Evolutionary conservation across 2,797 vertebrate genomes (phyloP).

Genomic region (Anas georgica): DNA sequence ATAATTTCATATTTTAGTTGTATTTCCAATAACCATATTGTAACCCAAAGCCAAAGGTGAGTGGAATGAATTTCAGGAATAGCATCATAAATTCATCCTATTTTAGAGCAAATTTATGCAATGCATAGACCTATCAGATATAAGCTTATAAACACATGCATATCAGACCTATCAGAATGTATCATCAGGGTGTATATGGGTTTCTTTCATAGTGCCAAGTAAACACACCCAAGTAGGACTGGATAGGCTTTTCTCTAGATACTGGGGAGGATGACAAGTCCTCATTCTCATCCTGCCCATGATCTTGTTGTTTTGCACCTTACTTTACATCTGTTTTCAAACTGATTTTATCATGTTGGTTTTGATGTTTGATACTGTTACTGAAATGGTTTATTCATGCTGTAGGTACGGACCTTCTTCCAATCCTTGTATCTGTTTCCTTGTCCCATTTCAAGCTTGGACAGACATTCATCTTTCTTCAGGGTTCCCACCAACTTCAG

Average conservation of each 20-base stretch:
- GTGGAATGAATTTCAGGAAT: neutral
- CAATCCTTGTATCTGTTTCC: neutral
- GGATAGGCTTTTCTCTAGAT: neutral
- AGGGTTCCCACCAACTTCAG: neutral
- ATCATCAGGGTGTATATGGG: neutral
- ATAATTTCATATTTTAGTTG: neutral
- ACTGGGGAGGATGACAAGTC: neutral
- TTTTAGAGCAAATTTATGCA: neutral
- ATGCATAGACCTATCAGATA: neutral
- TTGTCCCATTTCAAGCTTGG: neutral
- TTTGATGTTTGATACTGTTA: neutral
- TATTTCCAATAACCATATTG: neutral
- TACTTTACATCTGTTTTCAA: neutral
- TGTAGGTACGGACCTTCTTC: neutral
- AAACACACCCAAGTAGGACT: neutral
- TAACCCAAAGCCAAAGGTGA: neutral
- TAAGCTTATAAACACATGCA: neutral
- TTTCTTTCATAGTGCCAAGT: neutral
- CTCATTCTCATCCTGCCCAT: neutral
- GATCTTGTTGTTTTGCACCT: neutral
- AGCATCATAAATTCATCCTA: neutral
- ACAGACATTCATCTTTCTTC: neutral
- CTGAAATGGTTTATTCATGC: neutral
- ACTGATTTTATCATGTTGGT: neutral
- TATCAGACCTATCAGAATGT: neutral